Base-by-base conservation (phyloP, 2,797 vertebrate genomes). In the Hippoglossus hippoglossus region DNA sequence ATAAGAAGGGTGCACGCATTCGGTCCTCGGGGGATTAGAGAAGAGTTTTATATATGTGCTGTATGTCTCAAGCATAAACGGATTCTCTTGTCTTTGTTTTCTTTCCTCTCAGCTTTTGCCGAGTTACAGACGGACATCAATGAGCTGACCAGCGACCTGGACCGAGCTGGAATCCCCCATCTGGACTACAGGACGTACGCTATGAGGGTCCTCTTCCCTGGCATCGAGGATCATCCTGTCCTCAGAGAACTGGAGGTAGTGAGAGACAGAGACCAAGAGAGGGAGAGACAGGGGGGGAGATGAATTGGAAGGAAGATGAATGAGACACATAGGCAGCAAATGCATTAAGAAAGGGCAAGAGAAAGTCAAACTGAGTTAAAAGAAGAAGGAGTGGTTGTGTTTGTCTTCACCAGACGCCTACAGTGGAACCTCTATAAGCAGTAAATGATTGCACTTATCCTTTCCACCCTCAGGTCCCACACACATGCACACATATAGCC, bases 81-180 rank as follows among this genome's bases (percentile, higher is more conserved):
- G 36, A 39, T 39, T 39, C 36, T 39, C 16, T 19, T 49, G 64
- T 26, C 63, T 46, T 58, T 68, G 18, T 21, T 28, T 26, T 47
- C 12, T 46, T 71, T 52, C 63, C 41, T 65, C 15, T n/a, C 63
- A 96, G 97, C 98, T 18, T 99, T 99, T 82, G 98, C 98, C 0
- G 98, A 99, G 93, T 94, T 99, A 72, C 98, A 99, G 94, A 99
- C 98, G 0, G 98, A 99, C 88, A 99, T 99, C 91, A 98, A 98
- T 1, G 97, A 99, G 89, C 86, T 99, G 75, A 99, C 98, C 85
- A 99, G 97, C 0, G 98, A 99, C 91, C 92, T 99, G 87, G 97
- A 99, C 91, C 93, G 97, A 73, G 95, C 97, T 0, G 97, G 97
- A 2, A 99, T 99, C 87, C 98, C 98, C 0, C 96, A 98, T 87